These are phyloP conservation scores for Epinephelus moara DNA, from an alignment of 2,113 vertebrate species.

Conservation along the genomic window DNA sequence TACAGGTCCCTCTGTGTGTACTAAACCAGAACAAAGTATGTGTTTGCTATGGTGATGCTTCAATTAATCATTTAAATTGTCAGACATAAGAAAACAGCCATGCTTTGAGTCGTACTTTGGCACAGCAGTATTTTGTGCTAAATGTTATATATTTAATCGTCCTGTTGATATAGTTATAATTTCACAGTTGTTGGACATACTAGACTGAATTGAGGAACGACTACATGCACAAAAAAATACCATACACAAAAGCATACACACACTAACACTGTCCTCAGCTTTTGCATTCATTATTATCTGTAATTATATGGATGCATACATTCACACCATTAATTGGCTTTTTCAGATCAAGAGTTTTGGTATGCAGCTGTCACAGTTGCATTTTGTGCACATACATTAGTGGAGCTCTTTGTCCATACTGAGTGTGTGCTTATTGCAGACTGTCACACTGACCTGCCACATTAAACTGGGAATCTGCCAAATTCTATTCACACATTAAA, in stretches of 20 bases:
- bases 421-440: conserved; percentile 26
- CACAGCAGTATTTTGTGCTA: too few relatives aligned
- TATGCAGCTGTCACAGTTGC: conserved; percentile 60
- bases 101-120: too few relatives aligned
- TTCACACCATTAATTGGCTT: conserved; percentile 86
- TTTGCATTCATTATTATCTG: conserved; percentile 48
- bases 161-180: conserved; percentile 2
- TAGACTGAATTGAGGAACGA: neutral
- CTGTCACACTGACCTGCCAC: conserved; percentile 23
- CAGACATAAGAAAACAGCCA: too few relatives aligned
- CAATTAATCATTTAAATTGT: neutral
- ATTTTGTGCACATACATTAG: conserved; percentile 23
- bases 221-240: neutral
- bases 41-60: too few relatives aligned
- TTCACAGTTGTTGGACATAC: neutral
- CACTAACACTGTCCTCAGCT: neutral
- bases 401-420: conserved; percentile 20
- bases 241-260: conserved; percentile 26
- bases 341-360: conserved; percentile 56
- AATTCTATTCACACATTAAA: neutral
- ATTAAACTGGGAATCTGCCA: conserved; percentile 16
- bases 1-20: too few relatives aligned
- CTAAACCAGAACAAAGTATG: too few relatives aligned
- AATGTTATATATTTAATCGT: too few relatives aligned
- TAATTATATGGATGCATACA: conserved; percentile 62